Evolutionary conservation across 1,140 invertebrate genomes (phyloP), one percentile per base, ranked within the genome.

Genomic region (Anastatus disparis): DNA sequence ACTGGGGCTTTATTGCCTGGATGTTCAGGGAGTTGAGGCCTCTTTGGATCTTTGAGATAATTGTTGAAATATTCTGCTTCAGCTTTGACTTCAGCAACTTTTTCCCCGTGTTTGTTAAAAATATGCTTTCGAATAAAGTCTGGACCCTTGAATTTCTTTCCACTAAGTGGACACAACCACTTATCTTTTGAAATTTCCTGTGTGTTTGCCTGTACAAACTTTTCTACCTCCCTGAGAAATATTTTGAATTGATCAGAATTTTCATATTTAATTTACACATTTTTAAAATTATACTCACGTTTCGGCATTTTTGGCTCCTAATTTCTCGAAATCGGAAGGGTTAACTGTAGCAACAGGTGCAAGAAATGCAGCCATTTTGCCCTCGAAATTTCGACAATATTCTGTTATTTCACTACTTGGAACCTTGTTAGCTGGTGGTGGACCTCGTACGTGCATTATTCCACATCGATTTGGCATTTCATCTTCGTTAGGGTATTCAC

Each of bases 391-490:
- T 22, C 82, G 79, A 69, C 80, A 81, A 24, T 86, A 86, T 56
- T 86, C 83, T 2, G 78, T 76, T 12, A 86, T 72, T 71, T 85
- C 84, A 2, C 77, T 79, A 4, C 75, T 84, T 0, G 84, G 89
- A 56, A 96, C 91, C 84, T 95, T 94, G 46, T 90, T 90, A 4
- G 90, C 88, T 1, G 96, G 94, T 3, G 94, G 89, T 20, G 92
- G 90, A 59, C 96, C 97, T 56, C 98, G 88, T 0, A 96, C 96
- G 83, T 99, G 98, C 88, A 99, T 96, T 71, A 99, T 98, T 15
- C 97, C 97, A 86, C 97, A 98, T 29, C 97, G 89, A 83, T 99
- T 99, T 0, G 98, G 98, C 98, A 99, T 99, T 81, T 98, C 97
- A 85, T 99, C 98, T 86, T 99, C 98, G 81, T 98, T 98, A 0